Percentiles rank a stretch among this genome's conserved stretches.
Conservation (phyloP, 2,888 invertebrate species). For the Lamellibrachia satsuma region DNA sequence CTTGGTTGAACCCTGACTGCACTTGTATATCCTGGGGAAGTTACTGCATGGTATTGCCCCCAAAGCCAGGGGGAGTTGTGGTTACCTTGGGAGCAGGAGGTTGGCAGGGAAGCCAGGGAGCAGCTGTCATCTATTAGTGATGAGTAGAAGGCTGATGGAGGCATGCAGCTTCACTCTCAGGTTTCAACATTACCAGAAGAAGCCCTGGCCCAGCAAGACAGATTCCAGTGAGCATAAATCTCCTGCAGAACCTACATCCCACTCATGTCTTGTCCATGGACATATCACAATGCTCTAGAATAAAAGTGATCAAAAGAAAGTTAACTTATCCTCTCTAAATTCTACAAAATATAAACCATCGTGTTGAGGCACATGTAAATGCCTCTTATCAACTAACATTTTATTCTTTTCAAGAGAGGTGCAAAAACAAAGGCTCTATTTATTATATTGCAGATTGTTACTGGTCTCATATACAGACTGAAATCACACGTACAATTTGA, state of each 20-base stretch:
- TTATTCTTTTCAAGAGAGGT: not conserved
- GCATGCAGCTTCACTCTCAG: not conserved
- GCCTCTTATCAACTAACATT: not conserved
- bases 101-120: not conserved
- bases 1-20: not conserved
- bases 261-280: not conserved
- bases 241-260: not conserved
- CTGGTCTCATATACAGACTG: no score
- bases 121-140: not conserved
- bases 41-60: not conserved
- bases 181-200: conserved; percentile 17
- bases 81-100: not conserved
- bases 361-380: not conserved
- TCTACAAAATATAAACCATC: not conserved
- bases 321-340: not conserved
- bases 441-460: not conserved
- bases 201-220: not conserved
- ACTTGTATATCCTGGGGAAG: not conserved
- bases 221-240: conserved; percentile 3
- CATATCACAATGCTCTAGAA: not conserved
- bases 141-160: not conserved
- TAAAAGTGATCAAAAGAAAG: not conserved
- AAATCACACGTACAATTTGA: no score
- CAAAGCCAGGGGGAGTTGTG: not conserved
- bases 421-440: not conserved